Evolutionary conservation across 35 echinoderm and acorn worm genomes (phyloP), one percentile per base, ranked within the genome.

Genomic region (Apostichopus parvimensis): DNA sequence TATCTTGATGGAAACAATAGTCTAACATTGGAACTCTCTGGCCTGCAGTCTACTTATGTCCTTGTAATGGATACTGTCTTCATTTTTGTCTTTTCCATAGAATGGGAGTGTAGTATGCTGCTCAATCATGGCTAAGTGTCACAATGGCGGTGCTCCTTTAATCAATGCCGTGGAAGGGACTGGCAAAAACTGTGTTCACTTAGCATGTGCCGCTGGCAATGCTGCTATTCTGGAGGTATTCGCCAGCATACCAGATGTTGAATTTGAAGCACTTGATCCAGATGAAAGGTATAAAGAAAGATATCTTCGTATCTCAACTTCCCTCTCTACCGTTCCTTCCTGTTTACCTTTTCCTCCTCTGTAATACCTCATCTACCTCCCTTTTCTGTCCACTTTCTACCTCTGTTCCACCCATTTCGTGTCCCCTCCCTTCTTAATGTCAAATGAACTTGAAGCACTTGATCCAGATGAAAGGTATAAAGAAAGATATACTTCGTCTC

Each of bases 381-480:
- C 34, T 45, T 3, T 3, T 45, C 34, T 45, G 34, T 12, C 58
- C 12, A 0, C 58, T 12, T 12, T 61, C 6, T 12, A 61, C 58
- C 58, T 61, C 58, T 12, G 8, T 12, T 12, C 12, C 7, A 61
- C 58, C 58, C 58, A 61, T 61, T 1, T 9, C 58, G 11, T 61
- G 1, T 61, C 8, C 7, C 58, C 1, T 34, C 28, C 28, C 28
- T n/a, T n/a, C n/a, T n/a, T n/a, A n/a, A n/a, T n/a, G n/a, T n/a
- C n/a, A n/a, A n/a, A n/a, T 4, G 91, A 98, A 58, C 96, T 98
- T 94, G 97, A 98, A 86, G 92, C 93, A 10, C 68, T 94, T 11
- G 97, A 98, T 92, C 97, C 97, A n/a, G 94, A 98, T 96, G 97
- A 98, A 73, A 95, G 97, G 97, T 98, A 88, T 28, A 73, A 15